Percentiles rank a stretch among this genome's conserved stretches.
These are phyloP conservation scores for Ephestia elutella DNA, from an alignment of 1,140 invertebrate genomes.

Conservation along the genomic window DNA sequence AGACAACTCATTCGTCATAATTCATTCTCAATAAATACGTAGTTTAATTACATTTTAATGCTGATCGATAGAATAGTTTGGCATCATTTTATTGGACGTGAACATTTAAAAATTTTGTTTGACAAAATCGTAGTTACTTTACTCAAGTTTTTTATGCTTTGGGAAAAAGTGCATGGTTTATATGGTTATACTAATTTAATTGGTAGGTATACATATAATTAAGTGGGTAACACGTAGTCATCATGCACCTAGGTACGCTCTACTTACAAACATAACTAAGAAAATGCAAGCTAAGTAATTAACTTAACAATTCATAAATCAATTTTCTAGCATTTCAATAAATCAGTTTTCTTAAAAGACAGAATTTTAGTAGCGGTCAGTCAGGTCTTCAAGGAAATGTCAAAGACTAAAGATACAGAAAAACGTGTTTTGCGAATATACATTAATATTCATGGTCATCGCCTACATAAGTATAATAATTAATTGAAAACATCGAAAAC, in stretches of 20 bases:
- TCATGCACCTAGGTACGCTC: no score
- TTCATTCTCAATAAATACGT: background rate
- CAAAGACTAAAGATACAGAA: background rate
- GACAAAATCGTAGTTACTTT: no score
- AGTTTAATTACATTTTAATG: background rate
- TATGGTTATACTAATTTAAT: no score
- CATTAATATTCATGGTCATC: background rate
- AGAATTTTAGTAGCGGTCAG: background rate
- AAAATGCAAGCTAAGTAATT: no score
- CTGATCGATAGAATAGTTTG: background rate
- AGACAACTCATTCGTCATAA: conserved; percentile 3
- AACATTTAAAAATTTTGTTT: background rate
- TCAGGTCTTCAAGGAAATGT: background rate
- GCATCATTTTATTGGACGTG: background rate
- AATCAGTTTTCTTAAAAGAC: background rate
- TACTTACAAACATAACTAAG: no score
- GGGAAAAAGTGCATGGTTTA: no score
- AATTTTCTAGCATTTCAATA: background rate
- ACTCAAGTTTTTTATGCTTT: no score
- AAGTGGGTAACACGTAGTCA: no score
- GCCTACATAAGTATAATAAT: no score
- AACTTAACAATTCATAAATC: no score
- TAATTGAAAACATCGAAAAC: no score
- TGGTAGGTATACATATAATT: no score
- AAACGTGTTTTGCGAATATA: background rate